Evolutionary conservation across 2,888 invertebrate genomes (phyloP).

Genomic region (Formica aserva): DNA sequence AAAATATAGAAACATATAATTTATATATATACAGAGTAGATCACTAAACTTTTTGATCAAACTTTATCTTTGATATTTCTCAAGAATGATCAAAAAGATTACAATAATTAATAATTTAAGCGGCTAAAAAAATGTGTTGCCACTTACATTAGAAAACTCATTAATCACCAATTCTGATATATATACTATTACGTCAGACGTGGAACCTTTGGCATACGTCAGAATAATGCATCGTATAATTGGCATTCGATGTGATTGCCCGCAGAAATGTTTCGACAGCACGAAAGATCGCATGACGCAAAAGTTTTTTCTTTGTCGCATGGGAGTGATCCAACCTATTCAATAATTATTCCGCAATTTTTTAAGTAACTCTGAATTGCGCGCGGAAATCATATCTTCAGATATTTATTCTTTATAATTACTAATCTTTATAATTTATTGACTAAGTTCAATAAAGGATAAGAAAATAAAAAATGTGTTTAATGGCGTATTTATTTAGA

Average conservation of each 20-base stretch:
- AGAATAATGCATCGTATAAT: constrained; percentile 23
- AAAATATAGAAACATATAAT: neutral
- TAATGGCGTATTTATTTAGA: neutral
- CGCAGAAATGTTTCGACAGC: constrained; percentile 3
- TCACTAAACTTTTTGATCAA: neutral
- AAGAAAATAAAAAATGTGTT: neutral
- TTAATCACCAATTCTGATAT: neutral
- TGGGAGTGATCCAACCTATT: neutral
- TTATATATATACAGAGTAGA: neutral
- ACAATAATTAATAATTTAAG: neutral
- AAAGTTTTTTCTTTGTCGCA: neutral
- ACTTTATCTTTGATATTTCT: neutral
- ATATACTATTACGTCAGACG: neutral
- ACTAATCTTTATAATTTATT: neutral
- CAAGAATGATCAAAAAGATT: neutral
- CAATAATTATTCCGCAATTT: constrained; percentile 18
- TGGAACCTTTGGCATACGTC: constrained; percentile 5
- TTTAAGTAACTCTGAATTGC: neutral
- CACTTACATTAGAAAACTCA: neutral
- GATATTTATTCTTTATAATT: neutral
- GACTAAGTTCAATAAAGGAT: neutral
- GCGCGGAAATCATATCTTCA: neutral
- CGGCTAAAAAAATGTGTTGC: neutral
- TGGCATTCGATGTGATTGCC: constrained; percentile 32
- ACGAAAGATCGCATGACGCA: constrained; percentile 33